These are phyloP conservation scores for Allobates femoralis DNA, from an alignment of 2,797 vertebrate species.

Conservation along the genomic window DNA sequence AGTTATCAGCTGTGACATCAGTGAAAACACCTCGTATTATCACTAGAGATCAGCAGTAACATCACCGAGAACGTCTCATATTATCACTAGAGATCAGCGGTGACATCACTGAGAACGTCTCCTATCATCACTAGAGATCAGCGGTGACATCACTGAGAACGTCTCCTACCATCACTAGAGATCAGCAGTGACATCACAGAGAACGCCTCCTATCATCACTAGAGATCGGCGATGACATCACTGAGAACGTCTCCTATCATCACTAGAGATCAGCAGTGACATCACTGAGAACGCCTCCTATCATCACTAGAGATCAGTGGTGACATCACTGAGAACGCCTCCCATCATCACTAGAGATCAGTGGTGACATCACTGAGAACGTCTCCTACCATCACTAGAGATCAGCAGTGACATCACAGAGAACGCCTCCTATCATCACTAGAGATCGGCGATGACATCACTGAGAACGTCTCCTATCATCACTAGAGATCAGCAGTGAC, in stretches of 20 bases:
- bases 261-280: not conserved
- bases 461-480: not conserved
- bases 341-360: not conserved
- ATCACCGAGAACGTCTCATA: not conserved
- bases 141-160: conserved; percentile 1
- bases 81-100: not conserved
- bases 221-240: not conserved
- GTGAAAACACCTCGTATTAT: too few relatives aligned
- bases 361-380: not conserved
- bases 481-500: not conserved
- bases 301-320: not conserved
- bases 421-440: not conserved
- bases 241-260: not conserved
- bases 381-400: not conserved
- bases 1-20: too few relatives aligned
- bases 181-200: not conserved
- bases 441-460: not conserved
- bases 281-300: not conserved
- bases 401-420: not conserved
- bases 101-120: not conserved
- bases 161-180: not conserved
- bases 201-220: not conserved
- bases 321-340: not conserved
- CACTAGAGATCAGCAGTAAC: not conserved
- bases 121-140: not conserved